phyloP scores from a whole-genome alignment of 2,888 invertebrate genomes.

The Drosophila meridionalis region DNA sequence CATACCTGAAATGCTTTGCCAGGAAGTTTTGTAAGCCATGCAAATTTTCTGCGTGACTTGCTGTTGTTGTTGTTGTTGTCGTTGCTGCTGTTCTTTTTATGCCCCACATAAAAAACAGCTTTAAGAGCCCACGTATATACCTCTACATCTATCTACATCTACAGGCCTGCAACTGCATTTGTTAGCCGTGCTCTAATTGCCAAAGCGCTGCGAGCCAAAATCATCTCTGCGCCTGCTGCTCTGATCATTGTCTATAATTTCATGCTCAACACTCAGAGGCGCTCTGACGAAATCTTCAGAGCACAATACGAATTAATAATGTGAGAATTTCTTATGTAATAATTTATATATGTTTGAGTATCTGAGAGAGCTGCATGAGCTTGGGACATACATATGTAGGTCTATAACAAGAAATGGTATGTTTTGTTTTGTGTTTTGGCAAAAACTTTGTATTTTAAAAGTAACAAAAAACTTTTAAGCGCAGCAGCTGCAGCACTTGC shows the following conservation, averaged over 20 bases:
- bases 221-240: constrained; percentile 41
- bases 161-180: constrained; percentile 43
- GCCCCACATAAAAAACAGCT: constrained; percentile 41
- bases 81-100: constrained; percentile 16
- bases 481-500: constrained; percentile 32
- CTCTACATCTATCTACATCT: background rate
- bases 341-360: constrained; percentile 28
- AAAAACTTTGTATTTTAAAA: constrained; percentile 40
- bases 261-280: constrained; percentile 50
- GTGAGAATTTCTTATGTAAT: constrained; percentile 77
- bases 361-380: constrained; percentile 31
- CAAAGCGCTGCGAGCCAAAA: constrained; percentile 32
- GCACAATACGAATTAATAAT: constrained; percentile 75
- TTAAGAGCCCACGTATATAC: constrained; percentile 6
- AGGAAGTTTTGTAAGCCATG: constrained; percentile 72
- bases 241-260: constrained; percentile 64
- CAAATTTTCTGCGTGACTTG: constrained; percentile 73
- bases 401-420: constrained; percentile 20
- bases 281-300: constrained; percentile 57
- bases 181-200: constrained; percentile 60
- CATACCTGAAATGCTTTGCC: constrained; percentile 74
- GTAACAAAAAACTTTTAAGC: constrained; percentile 29
- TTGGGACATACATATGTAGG: background rate
- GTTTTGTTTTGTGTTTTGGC: constrained; percentile 13
- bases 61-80: constrained; percentile 19